Evolutionary conservation across 37 sponge, comb jelly and placozoan genomes (phyloP), one percentile per base, ranked within the genome.

Genomic region (Diacarnus erythraeanus): DNA sequence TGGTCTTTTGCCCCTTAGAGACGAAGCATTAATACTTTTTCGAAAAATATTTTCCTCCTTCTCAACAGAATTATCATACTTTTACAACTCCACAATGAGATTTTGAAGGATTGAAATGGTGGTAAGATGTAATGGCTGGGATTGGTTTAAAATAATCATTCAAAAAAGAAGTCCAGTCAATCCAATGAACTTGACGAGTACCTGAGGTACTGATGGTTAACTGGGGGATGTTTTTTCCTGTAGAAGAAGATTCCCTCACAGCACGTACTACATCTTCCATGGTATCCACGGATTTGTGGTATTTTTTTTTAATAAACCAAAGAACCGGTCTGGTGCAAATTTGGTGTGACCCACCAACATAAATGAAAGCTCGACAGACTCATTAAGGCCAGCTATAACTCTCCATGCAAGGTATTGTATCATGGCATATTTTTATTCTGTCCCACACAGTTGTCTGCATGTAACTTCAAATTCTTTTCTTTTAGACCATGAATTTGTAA

Each of bases 331-430:
- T 38, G 82, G 82, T 8, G 64, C 74, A 37, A 81, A 81, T 38
- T 58, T 81, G 15, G 74, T 81, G 42, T 80, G 80, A 10, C 71
- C 80, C 6, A 42, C 39, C 20, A 80, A 29, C 80, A 80, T 80
- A 31, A 80, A 80, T 3, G 80, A 80, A 10, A 69, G 26, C n/a
- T 41, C 26, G 31, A 43, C 57, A 5, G 51, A 17, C 30, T 73
- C 30, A 33, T 69, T 10, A 21, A 23, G 21, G 4, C 71, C 80
- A 61, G 72, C 33, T 54, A 66, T 43, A 57, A 70, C 41, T 25
- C 38, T 37, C 80, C 80, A 80, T 60, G 56, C 33, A 8, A 80
- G 38, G 38, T 80, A 80, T 5, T 70, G 72, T 3, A 80, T 69
- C 40, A 69, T 4, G 2, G 42, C 42, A 69, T 80, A 65, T 80